A percentile compares a stretch with the other conserved stretches of the same genome.
Evolutionary conservation across 2,888 invertebrate species (phyloP).

Genomic region (Coecobrya sp.): DNA sequence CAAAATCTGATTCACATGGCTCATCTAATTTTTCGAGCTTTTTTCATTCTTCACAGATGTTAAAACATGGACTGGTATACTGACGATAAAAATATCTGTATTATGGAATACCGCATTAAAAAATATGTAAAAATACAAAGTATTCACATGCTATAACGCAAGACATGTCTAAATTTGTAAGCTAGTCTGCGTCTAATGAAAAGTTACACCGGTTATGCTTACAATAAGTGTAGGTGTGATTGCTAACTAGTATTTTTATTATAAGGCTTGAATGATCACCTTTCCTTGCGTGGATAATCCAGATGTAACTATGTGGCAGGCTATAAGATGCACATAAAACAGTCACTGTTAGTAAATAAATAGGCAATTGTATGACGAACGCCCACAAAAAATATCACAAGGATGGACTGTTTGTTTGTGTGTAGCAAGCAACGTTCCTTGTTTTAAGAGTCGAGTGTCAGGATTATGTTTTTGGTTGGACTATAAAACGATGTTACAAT

Average conservation of each 20-base stretch:
- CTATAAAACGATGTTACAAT: not conserved
- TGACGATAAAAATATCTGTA: not conserved
- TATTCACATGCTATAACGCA: no score
- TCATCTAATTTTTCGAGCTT: conserved; percentile 27
- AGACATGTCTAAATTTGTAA: no score
- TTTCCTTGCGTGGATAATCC: conserved; percentile 33
- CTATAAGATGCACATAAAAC: not conserved
- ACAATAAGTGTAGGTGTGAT: not conserved
- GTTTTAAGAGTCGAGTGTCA: not conserved
- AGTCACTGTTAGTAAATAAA: not conserved
- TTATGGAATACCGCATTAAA: no score
- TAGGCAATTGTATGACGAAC: not conserved
- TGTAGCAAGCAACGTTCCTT: not conserved
- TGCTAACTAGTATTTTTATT: not conserved
- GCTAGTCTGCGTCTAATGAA: not conserved
- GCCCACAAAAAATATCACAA: conserved; percentile 14
- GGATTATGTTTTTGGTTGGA: not conserved
- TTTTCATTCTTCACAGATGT: not conserved
- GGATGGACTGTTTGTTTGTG: not conserved
- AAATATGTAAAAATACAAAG: no score
- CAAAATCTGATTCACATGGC: conserved; percentile 16
- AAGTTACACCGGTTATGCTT: not conserved
- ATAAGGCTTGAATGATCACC: conserved; percentile 50
- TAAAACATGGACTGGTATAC: not conserved
- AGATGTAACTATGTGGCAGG: no score